Evolutionary conservation across 2,797 vertebrate genomes (phyloP).

Genomic region (Psittacula echo): DNA sequence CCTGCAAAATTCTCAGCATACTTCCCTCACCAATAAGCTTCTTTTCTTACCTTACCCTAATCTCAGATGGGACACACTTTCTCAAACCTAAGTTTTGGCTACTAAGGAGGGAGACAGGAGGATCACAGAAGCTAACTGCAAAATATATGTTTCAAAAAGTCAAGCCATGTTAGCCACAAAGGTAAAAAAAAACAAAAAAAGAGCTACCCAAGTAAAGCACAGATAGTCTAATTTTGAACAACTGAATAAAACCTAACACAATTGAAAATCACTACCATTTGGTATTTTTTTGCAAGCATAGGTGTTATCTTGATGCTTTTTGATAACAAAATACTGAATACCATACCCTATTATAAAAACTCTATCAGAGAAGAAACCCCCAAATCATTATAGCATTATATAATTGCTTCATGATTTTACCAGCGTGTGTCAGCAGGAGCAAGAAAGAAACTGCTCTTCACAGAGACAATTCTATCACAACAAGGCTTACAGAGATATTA

Average conservation of each 20-base stretch:
- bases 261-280: neutral
- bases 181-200: neutral
- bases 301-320: conserved; percentile 37
- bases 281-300: conserved; percentile 23
- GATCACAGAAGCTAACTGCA: neutral
- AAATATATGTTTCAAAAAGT: neutral
- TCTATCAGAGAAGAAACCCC: conserved; percentile 51
- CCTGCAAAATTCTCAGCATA: neutral
- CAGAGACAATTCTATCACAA: conserved; percentile 74
- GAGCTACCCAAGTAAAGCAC: neutral
- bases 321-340: conserved; percentile 30
- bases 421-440: conserved; percentile 61
- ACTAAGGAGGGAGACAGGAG: neutral
- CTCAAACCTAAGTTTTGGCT: neutral
- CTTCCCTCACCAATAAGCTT: neutral
- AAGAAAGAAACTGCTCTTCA: conserved; percentile 64
- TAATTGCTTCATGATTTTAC: conserved; percentile 80
- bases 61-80: neutral
- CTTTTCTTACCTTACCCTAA: neutral
- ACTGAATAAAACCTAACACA: neutral
- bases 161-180: neutral
- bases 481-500: conserved; percentile 72
- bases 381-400: conserved; percentile 67
- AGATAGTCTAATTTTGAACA: neutral
- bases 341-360: conserved; percentile 59